A percentile compares a stretch with the other conserved stretches of the same genome.
These are phyloP conservation scores for Struthidea cinerea DNA, from an alignment of 2,113 vertebrate species.

Conservation along the genomic window DNA sequence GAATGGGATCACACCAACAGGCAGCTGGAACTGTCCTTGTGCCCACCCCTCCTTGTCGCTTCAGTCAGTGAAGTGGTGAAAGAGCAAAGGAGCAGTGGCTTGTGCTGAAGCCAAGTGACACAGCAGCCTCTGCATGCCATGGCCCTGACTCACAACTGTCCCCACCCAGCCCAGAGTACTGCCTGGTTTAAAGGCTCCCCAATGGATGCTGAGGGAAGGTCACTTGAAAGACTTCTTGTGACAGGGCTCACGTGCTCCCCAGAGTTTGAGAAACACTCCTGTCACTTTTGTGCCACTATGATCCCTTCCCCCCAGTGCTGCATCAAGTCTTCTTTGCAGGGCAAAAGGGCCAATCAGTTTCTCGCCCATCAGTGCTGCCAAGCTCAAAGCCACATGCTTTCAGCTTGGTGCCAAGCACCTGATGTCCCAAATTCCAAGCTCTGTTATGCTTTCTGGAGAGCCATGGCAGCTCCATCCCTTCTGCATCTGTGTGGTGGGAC, in stretches of 20 bases:
- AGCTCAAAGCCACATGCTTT: background rate
- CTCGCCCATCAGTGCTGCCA: background rate
- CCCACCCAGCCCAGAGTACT: background rate
- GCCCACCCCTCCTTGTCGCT: background rate
- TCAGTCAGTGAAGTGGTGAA: background rate
- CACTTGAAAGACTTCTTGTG: background rate
- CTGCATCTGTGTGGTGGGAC: background rate
- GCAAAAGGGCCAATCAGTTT: background rate
- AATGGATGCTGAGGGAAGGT: background rate
- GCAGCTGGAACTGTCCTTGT: background rate
- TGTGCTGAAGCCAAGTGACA: background rate
- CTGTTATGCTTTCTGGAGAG: background rate
- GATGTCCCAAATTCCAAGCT: background rate
- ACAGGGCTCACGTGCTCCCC: rapidly evolving
- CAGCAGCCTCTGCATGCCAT: background rate
- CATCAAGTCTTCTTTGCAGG: background rate
- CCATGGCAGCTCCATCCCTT: background rate
- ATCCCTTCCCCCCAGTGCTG: background rate
- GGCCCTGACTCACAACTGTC: background rate
- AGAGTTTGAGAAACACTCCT: background rate
- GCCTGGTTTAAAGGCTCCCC: background rate
- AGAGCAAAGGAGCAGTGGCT: background rate
- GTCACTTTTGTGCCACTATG: background rate
- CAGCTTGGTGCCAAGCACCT: background rate
- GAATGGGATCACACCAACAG: background rate